phyloP scores from a whole-genome alignment of 2,888 invertebrate genomes.

The Diploptera punctata region DNA sequence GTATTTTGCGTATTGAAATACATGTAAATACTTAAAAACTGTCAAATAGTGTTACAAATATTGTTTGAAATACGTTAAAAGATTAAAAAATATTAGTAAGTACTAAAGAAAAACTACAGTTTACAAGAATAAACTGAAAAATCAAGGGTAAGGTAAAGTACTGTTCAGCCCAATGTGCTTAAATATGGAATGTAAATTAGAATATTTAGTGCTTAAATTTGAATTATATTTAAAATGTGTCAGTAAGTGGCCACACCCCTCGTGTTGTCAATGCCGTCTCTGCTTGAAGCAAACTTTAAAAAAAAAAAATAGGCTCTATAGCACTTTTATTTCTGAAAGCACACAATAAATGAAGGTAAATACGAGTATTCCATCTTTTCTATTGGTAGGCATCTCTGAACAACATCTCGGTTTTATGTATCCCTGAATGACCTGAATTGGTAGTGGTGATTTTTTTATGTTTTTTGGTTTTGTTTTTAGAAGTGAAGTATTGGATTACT shows the following conservation, averaged over 20 bases:
- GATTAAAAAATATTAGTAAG: too few relatives aligned
- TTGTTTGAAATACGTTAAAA: too few relatives aligned
- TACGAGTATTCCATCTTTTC: not conserved
- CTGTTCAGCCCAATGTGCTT: not conserved
- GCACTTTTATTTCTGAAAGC: not conserved
- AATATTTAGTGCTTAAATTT: not conserved
- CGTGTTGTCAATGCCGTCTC: not conserved
- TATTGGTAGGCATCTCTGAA: not conserved
- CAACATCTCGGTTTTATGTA: not conserved
- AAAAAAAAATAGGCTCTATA: too few relatives aligned
- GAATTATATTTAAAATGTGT: not conserved
- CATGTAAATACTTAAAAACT: too few relatives aligned
- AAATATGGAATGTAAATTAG: not conserved
- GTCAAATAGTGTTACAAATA: too few relatives aligned
- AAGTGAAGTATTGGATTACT: not conserved
- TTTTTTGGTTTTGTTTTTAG: not conserved
- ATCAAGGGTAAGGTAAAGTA: too few relatives aligned
- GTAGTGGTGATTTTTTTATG: not conserved
- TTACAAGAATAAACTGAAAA: too few relatives aligned
- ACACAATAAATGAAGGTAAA: not conserved
- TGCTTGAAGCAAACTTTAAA: too few relatives aligned
- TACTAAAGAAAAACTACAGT: too few relatives aligned
- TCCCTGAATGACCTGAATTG: not conserved
- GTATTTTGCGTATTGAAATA: too few relatives aligned
- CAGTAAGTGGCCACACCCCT: not conserved